Evolutionary conservation across 2,888 invertebrate genomes (phyloP).

Genomic region (Harpalus rufipes): DNA sequence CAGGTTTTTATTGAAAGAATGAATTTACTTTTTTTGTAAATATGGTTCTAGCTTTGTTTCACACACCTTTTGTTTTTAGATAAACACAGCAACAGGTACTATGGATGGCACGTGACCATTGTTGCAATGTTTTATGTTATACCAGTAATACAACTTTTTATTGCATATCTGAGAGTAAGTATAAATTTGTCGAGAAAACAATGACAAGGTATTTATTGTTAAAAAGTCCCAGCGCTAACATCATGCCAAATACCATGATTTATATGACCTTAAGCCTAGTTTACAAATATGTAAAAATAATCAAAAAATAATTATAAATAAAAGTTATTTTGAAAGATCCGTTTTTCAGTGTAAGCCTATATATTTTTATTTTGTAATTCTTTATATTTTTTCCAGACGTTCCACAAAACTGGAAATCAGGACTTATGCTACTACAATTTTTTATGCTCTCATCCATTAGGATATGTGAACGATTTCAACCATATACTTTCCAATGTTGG

Average conservation of each 20-base stretch:
- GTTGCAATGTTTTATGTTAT: constrained; percentile 91
- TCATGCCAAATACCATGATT: no score
- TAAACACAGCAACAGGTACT: constrained; percentile 78
- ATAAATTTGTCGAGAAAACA: background rate
- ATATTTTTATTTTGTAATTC: no score
- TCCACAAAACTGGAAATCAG: constrained; percentile 89
- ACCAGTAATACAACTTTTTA: constrained; percentile 90
- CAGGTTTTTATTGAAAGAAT: no score
- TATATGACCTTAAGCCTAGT: no score
- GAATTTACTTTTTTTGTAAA: no score
- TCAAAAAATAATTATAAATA: no score
- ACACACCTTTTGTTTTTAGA: constrained; percentile 14
- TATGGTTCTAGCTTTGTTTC: no score
- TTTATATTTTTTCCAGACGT: constrained; percentile 78
- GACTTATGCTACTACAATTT: constrained; percentile 96
- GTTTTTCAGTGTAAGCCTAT: no score
- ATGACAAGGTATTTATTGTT: background rate
- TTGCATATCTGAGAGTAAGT: constrained; percentile 86
- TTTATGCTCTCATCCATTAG: constrained; percentile 88
- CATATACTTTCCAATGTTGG: constrained; percentile 92
- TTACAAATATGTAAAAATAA: no score
- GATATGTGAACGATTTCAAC: constrained; percentile 88
- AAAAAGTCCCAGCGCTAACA: background rate
- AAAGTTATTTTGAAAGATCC: no score
- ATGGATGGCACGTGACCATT: constrained; percentile 87